Percentiles rank a stretch among this genome's conserved stretches.
phyloP scores from a whole-genome alignment of 2,888 invertebrate genomes.

The Ceramica pisi region DNA sequence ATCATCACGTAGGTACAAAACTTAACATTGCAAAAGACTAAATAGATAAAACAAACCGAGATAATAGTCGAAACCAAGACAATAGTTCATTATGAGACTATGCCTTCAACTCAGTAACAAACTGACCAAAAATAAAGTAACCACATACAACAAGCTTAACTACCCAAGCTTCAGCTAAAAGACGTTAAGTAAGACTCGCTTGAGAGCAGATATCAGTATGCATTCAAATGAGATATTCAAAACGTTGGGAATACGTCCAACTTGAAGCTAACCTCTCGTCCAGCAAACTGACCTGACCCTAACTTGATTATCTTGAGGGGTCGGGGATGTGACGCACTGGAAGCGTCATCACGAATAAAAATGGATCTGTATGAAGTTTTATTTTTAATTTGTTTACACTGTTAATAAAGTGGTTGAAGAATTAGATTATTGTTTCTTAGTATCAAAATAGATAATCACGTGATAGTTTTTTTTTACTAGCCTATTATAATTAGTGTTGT shows the following conservation, averaged over 20 bases:
- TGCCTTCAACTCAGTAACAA: neutral
- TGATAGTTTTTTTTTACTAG: too few species aligned
- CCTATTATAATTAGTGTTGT: too few species aligned
- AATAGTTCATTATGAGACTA: neutral
- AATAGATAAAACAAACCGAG: neutral
- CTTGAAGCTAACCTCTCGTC: slow-evolving; percentile 76
- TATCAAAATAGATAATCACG: too few species aligned
- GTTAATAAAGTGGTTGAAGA: too few species aligned
- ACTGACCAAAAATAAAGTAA: neutral
- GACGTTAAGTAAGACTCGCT: slow-evolving; percentile 31
- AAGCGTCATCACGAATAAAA: slow-evolving; percentile 59
- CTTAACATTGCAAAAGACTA: too few species aligned
- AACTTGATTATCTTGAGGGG: slow-evolving; percentile 79
- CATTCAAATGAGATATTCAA: slow-evolving; percentile 74
- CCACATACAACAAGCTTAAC: slow-evolving; percentile 12
- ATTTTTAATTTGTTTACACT: too few species aligned
- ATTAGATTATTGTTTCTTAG: too few species aligned
- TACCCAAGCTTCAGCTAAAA: slow-evolving; percentile 46
- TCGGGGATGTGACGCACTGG: slow-evolving; percentile 59
- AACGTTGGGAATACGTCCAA: slow-evolving; percentile 73
- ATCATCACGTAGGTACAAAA: too few species aligned
- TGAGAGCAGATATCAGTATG: slow-evolving; percentile 50
- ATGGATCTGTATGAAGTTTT: too few species aligned
- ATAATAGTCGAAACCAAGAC: neutral
- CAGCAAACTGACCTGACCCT: slow-evolving; percentile 78